Percentiles rank a stretch among this genome's conserved stretches.
Evolutionary conservation across 2,797 vertebrate genomes (phyloP).

Genomic region (Prunella strophiata): DNA sequence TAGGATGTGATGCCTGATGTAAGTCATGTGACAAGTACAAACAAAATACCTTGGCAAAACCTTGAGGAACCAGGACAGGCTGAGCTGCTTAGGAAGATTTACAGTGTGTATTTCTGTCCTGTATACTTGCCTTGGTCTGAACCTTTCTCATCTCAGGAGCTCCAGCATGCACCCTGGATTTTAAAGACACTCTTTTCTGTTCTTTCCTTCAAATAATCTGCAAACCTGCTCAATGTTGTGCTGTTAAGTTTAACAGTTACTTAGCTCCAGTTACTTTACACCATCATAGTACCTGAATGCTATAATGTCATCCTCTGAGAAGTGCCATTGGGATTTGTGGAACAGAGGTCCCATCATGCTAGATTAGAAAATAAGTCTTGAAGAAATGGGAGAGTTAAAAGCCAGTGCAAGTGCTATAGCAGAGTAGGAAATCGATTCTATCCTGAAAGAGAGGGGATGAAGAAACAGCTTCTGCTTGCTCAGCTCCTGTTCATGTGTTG

Average conservation of each 20-base stretch:
- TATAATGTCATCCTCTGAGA: conserved; percentile 6
- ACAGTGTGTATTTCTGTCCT: conserved; percentile 65
- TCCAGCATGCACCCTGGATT: neutral
- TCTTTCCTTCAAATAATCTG: neutral
- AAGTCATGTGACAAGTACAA: conserved; percentile 63
- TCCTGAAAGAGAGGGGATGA: conserved; percentile 5
- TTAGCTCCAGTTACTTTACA: neutral
- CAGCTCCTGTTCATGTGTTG: neutral
- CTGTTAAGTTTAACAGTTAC: neutral
- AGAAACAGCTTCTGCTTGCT: conserved; percentile 38
- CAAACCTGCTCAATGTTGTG: neutral
- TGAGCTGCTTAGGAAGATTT: conserved; percentile 74
- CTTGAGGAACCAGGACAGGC: conserved; percentile 60
- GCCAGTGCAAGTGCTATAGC: neutral
- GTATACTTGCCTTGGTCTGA: conserved; percentile 28
- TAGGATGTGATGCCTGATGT: conserved; percentile 52
- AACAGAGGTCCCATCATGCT: conserved; percentile 27
- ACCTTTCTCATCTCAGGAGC: conserved; percentile 4
- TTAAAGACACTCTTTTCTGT: neutral
- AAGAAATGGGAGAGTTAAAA: conserved; percentile 49
- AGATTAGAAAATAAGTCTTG: conserved; percentile 48
- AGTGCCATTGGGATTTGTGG: conserved; percentile 38
- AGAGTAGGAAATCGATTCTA: conserved; percentile 22
- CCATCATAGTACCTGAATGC: neutral
- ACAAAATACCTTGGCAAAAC: conserved; percentile 72